These are phyloP conservation scores for Tetragonisca angustula DNA, from an alignment of 2,888 invertebrate genomes.

Conservation along the genomic window DNA sequence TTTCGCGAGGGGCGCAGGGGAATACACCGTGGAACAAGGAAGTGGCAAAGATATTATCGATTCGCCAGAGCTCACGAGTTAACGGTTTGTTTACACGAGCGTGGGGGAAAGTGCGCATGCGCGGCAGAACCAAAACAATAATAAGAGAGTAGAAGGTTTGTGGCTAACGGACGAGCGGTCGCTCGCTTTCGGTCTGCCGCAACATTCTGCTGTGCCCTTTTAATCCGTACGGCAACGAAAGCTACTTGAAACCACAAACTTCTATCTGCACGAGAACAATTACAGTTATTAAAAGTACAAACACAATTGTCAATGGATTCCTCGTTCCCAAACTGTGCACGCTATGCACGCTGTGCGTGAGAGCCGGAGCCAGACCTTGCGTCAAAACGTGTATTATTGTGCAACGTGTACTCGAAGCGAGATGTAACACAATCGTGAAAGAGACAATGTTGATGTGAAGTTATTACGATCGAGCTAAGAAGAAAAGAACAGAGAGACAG, in stretches of 20 bases:
- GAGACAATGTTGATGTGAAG: not conserved
- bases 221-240: not conserved
- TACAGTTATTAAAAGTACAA: not conserved
- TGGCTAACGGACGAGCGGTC: slow-evolving; percentile 69
- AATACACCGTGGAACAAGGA: slow-evolving; percentile 63
- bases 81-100: slow-evolving; percentile 83
- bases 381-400: slow-evolving; percentile 51
- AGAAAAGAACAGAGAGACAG: not conserved
- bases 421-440: slow-evolving; percentile 10
- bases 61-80: slow-evolving; percentile 80
- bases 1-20: slow-evolving; percentile 10
- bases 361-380: slow-evolving; percentile 32
- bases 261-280: not conserved
- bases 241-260: not conserved
- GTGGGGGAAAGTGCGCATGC: slow-evolving; percentile 80
- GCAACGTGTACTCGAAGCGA: slow-evolving; percentile 38
- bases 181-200: slow-evolving; percentile 49
- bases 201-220: slow-evolving; percentile 35
- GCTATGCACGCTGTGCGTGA: slow-evolving; percentile 1
- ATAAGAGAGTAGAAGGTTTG: slow-evolving; percentile 81
- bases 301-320: not conserved
- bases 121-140: slow-evolving; percentile 82
- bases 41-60: slow-evolving; percentile 78
- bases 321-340: not conserved
- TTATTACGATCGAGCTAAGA: slow-evolving; percentile 16